Evolutionary conservation across 1,140 invertebrate genomes (phyloP).

Genomic region (Latrodectus geometricus): DNA sequence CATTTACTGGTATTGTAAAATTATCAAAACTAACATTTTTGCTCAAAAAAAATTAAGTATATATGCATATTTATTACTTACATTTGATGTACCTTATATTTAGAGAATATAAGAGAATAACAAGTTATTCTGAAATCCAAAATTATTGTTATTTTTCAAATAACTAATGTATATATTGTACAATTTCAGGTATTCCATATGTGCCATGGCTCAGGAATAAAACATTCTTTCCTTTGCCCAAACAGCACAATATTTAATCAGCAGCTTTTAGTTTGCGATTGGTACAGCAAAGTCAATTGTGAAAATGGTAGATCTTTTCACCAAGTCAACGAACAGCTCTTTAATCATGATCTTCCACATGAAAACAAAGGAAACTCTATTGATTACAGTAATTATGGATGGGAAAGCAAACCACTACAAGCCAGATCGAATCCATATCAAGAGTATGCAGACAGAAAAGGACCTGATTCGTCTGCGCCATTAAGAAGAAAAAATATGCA

Average conservation of each 20-base stretch:
- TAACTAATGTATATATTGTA: not conserved
- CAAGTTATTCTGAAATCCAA: too few species aligned
- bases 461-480: not conserved
- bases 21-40: too few species aligned
- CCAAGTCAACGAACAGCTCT: conserved; percentile 38
- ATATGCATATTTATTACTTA: too few species aligned
- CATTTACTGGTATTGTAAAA: too few species aligned
- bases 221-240: conserved; percentile 69
- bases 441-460: not conserved
- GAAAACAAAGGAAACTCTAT: not conserved
- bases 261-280: conserved; percentile 71
- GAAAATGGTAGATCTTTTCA: conserved; percentile 17
- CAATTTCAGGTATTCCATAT: conserved; percentile 68
- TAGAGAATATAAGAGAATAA: too few species aligned
- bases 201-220: conserved; percentile 66
- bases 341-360: not conserved
- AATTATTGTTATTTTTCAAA: conserved; percentile 17
- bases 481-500: not conserved
- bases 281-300: conserved; percentile 70
- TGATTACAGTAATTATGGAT: not conserved
- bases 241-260: conserved; percentile 70
- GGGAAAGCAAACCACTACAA: not conserved
- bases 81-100: too few species aligned
- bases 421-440: not conserved
- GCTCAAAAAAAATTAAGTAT: too few species aligned